Conservation (phyloP, 2,888 invertebrate species). For the Zootermopsis nevadensis region DNA sequence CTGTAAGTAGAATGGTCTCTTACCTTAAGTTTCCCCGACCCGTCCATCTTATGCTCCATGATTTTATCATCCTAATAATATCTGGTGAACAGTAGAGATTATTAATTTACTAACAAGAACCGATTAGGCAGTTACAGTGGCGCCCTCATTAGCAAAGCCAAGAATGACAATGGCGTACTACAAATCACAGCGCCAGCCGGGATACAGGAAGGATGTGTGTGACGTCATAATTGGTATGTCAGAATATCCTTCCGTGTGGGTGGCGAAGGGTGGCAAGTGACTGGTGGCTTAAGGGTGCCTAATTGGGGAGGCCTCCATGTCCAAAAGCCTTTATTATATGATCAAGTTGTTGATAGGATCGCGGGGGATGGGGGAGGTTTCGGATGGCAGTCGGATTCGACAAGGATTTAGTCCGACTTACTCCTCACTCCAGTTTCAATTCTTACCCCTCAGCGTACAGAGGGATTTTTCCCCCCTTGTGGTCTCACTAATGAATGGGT, state of each 20-base stretch:
- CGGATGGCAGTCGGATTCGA: constrained; percentile 5
- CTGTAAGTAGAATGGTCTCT: too few species aligned
- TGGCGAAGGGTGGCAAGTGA: constrained; percentile 24
- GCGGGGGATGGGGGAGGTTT: neutral
- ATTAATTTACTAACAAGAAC: too few species aligned
- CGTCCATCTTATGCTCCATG: too few species aligned
- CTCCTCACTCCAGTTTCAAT: neutral
- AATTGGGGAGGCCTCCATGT: constrained; percentile 45
- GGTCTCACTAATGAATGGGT: constrained; percentile 40
- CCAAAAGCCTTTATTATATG: constrained; percentile 47
- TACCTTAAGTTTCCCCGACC: too few species aligned
- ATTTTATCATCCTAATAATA: too few species aligned
- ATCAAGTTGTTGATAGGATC: constrained; percentile 40
- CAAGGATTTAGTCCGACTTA: constrained; percentile 22
- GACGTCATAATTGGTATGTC: constrained; percentile 49
- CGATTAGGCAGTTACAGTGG: constrained; percentile 7
- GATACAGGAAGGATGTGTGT: constrained; percentile 29
- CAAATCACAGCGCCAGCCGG: constrained; percentile 35
- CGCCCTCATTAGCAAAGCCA: constrained; percentile 44
- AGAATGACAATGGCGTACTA: constrained; percentile 45
- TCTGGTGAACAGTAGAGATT: too few species aligned
- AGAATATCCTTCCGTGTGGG: constrained; percentile 30
- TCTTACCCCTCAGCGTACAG: neutral
- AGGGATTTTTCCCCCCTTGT: constrained; percentile 29
- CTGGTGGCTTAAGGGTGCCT: constrained; percentile 26